A percentile compares a stretch with the other conserved stretches of the same genome.
These are phyloP conservation scores for Mythimna lalbum DNA, from an alignment of 2,888 invertebrate genomes.

Conservation along the genomic window DNA sequence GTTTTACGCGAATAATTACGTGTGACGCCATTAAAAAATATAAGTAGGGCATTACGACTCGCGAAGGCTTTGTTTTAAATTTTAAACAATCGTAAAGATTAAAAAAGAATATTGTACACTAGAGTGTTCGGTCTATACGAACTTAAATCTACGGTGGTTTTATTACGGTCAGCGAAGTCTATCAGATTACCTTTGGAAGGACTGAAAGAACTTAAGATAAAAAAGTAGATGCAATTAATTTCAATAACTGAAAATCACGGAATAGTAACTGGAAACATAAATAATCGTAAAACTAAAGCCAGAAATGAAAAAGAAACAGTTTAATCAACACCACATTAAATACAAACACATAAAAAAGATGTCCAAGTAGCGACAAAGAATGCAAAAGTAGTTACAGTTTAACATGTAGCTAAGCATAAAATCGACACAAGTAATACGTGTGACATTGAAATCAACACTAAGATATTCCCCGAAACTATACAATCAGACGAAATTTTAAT, in stretches of 20 bases:
- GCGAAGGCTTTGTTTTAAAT: conserved; percentile 22
- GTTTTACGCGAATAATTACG: conserved; percentile 44
- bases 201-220: too few relatives aligned
- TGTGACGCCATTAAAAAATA: conserved; percentile 43
- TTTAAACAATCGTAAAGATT: conserved; percentile 19
- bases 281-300: neutral
- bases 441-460: conserved; percentile 13
- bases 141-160: too few relatives aligned
- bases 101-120: neutral
- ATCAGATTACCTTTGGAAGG: too few relatives aligned
- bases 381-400: neutral
- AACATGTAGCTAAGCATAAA: neutral
- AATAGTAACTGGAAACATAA: neutral
- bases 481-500: conserved; percentile 1
- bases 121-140: too few relatives aligned
- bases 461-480: conserved; percentile 2
- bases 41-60: conserved; percentile 43
- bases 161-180: too few relatives aligned
- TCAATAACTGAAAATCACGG: neutral
- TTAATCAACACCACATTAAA: neutral
- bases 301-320: neutral
- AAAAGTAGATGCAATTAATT: too few relatives aligned
- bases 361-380: neutral
- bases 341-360: neutral
- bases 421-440: neutral